Evolutionary conservation across 2,113 vertebrate genomes (phyloP).

Genomic region (Campylomormyrus numenius): DNA sequence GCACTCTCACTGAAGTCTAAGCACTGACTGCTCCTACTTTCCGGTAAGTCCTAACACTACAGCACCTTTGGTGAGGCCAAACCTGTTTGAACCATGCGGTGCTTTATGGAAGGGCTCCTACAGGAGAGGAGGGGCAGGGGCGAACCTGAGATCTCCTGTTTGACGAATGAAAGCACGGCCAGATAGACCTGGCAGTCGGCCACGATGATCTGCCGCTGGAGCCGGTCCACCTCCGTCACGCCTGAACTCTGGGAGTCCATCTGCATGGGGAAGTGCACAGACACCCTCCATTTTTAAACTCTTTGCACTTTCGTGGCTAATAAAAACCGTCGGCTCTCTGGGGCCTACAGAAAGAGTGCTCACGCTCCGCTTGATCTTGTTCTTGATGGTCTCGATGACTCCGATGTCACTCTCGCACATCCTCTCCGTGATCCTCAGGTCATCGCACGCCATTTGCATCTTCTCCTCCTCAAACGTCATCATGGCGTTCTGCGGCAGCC

Average conservation of each 20-base stretch:
- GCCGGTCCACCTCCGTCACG: constrained; percentile 77
- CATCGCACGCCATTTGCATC: constrained; percentile 94
- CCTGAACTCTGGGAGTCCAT: constrained; percentile 80
- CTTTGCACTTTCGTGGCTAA: not conserved
- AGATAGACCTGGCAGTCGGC: constrained; percentile 97
- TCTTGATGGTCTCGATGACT: constrained; percentile 95
- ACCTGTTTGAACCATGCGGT: not conserved
- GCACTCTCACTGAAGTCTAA: not conserved
- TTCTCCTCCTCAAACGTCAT: constrained; percentile 99
- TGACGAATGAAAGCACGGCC: constrained; percentile 92
- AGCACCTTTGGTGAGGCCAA: not conserved
- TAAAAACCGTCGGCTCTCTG: not conserved
- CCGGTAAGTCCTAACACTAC: not conserved
- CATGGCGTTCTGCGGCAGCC: constrained; percentile 80
- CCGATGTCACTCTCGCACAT: constrained; percentile 91
- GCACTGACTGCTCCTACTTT: not conserved
- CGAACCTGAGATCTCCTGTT: constrained; percentile 91
- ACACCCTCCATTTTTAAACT: not conserved
- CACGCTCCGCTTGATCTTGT: constrained; percentile 97
- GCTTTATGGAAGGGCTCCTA: not conserved
- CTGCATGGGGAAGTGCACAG: constrained; percentile 50
- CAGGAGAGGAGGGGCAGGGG: not conserved
- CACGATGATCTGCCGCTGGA: constrained; percentile 95
- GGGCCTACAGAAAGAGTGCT: constrained; percentile 39
- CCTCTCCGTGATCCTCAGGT: constrained; percentile 89